Percentiles rank a stretch among this genome's conserved stretches.
Conservation (phyloP, 1,140 invertebrate genomes). For the Drosophila kohkoa region DNA sequence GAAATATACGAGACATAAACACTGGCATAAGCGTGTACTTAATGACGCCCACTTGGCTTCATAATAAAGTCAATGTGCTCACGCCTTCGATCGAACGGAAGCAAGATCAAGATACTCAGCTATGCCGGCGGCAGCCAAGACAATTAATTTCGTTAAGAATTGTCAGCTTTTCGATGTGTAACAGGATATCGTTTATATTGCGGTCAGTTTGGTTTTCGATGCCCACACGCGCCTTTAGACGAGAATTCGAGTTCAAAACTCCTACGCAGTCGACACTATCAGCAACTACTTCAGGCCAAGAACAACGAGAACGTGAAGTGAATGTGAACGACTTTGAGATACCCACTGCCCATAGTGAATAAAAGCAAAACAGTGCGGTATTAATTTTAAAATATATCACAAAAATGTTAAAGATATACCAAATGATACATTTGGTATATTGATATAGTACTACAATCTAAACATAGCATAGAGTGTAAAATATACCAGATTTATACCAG, state of each 20-base stretch:
- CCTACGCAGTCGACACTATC: conserved; percentile 43
- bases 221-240: conserved; percentile 34
- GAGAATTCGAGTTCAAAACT: conserved; percentile 40
- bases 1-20: conserved; percentile 51
- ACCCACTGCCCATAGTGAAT: too few relatives aligned
- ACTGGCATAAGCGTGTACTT: conserved; percentile 44
- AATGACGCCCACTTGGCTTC: conserved; percentile 41
- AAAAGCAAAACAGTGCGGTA: too few relatives aligned
- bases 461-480: too few relatives aligned
- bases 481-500: too few relatives aligned
- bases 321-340: too few relatives aligned
- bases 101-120: conserved; percentile 31
- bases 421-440: too few relatives aligned
- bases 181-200: conserved; percentile 41
- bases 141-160: background rate
- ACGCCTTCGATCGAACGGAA: conserved; percentile 70
- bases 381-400: too few relatives aligned
- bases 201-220: conserved; percentile 19
- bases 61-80: conserved; percentile 37
- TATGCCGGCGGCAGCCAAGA: background rate
- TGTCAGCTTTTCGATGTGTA: conserved; percentile 35
- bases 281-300: conserved; percentile 28
- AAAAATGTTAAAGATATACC: too few relatives aligned
- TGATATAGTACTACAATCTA: too few relatives aligned
- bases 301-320: background rate